Base-by-base conservation (phyloP, 2,888 invertebrate genomes). In the Drosophila anceps region DNA sequence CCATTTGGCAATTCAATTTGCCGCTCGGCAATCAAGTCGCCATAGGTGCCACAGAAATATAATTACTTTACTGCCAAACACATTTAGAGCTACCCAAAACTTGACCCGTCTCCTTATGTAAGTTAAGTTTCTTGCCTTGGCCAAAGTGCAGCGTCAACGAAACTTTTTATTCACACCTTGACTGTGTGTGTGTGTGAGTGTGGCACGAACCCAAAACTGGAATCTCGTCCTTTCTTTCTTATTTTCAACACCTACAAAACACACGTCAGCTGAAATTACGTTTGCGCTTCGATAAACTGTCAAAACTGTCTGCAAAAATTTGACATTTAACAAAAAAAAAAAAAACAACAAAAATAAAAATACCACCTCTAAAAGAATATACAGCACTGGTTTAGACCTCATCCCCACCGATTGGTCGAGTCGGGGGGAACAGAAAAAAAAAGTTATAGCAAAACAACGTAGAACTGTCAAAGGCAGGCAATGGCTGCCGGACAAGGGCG, bases 301-400 rank as follows among this genome's bases (percentile, higher is more conserved):
- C 86, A 87, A 88, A 87, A 88, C 78, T 88, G 86, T 87, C 86
- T 88, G 86, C 84, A 84, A 82, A 84, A 88, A 87, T 86, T 87
- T 87, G 86, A 87, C 88, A 87, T 88, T 86, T 79, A 74, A 73
- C 58, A 82, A 86, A 73, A 74, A 68, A 67, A 74, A 43, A 59
- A 46, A 72, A 73, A 57, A 76, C 81, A 72, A 70, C 62, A 67
- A 70, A 8, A 12, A 27, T 20, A 64, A 35, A 59, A 68, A 46
- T 15, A 59, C 44, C 35, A 57, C 33, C 53, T 35, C 51, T 8
- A 58, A 20, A 37, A 53, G 60, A 64, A 67, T 57, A 61, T 39
- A 50, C 44, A 37, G 59, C 60, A 60, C 46, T 57, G 57, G 27
- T 68, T 48, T 55, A 69, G 61, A 62, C n/a, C n/a, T n/a, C n/a